Evolutionary conservation across 1,140 invertebrate species (phyloP), one percentile per base, ranked within the genome.

Genomic region (Probaryconus sp.): DNA sequence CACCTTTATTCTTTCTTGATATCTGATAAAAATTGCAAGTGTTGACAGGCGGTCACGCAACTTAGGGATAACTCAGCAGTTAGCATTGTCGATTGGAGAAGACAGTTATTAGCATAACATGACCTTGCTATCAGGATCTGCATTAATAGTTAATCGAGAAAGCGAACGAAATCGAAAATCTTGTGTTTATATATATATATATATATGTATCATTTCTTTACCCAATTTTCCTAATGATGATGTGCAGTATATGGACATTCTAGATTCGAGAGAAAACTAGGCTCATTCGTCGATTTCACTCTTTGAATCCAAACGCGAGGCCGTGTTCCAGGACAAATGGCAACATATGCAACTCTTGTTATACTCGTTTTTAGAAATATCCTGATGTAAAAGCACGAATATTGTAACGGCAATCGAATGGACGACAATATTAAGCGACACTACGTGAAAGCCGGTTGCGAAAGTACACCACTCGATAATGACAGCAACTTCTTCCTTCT

Each of bases 381-480:
- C 1, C 4, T 26, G 24, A 13, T 14, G 11, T 28, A 26, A 13
- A 17, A 53, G 13, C 9, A 4, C 21, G 24, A 26, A 26, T 17
- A 9, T 20, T 37, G 33, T 30, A 5, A 0, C 20, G 33, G 28
- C n/a, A n/a, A 14, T 58, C 28, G 11, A 18, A 18, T 4, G 30
- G n/a, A 60, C 18, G 17, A 14, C 10, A 13, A 6, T 40, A n/a
- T 45, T 37, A 24, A 26, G 50, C 18, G 45, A 42, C 64, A 68
- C 64, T 68, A 31, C 20, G 21, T 31, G 35, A 38, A 40, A 40
- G 26, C 51, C 45, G 28, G 42, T 60, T 35, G 18, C 30, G 26
- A 53, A 55, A 43, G 31, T 24, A 51, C 56, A 53, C 67, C 37
- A 51, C 67, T 20, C 47, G 53, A 17, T 20, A 30, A 37, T 55